Conservation (phyloP, 2,888 invertebrate species). For the Pasiphila rectangulata region DNA sequence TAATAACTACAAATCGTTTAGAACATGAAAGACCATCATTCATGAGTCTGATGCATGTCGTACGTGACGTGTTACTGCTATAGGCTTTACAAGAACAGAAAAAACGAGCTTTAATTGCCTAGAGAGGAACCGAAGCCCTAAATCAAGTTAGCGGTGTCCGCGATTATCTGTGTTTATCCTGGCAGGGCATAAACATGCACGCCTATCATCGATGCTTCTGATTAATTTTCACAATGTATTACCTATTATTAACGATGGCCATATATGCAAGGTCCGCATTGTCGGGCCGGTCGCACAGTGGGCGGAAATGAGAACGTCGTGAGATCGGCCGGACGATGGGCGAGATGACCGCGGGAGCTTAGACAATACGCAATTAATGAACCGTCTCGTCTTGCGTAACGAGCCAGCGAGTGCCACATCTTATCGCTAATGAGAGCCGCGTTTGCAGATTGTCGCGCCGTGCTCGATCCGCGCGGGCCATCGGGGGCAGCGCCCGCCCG, state of each 20-base stretch:
- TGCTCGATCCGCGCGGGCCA: conserved; percentile 41
- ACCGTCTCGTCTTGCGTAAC: conserved; percentile 62
- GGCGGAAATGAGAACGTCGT: conserved; percentile 55
- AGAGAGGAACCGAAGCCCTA: conserved; percentile 53
- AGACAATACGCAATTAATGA: conserved; percentile 73
- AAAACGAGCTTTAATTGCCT: conserved; percentile 7
- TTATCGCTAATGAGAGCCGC: conserved; percentile 65
- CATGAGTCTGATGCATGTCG: neutral
- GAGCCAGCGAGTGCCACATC: conserved; percentile 52
- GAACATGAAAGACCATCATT: neutral
- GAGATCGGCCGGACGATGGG: conserved; percentile 55
- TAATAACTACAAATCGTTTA: conserved; percentile 24
- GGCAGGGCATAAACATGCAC: conserved; percentile 55
- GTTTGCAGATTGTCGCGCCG: conserved; percentile 51
- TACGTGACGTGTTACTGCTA: neutral
- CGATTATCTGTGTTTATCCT: conserved; percentile 65
- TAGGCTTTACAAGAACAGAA: neutral
- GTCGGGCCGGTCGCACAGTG: conserved; percentile 33
- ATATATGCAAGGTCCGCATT: conserved; percentile 42
- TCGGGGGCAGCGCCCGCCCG: conserved; percentile 38
- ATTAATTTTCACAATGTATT: conserved; percentile 59
- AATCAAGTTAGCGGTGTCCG: conserved; percentile 58
- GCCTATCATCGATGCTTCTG: conserved; percentile 63
- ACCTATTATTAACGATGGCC: conserved; percentile 49
- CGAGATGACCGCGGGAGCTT: conserved; percentile 51